These are phyloP conservation scores for Toxotes lorentzi DNA, from an alignment of 2,797 vertebrate species.

Conservation along the genomic window DNA sequence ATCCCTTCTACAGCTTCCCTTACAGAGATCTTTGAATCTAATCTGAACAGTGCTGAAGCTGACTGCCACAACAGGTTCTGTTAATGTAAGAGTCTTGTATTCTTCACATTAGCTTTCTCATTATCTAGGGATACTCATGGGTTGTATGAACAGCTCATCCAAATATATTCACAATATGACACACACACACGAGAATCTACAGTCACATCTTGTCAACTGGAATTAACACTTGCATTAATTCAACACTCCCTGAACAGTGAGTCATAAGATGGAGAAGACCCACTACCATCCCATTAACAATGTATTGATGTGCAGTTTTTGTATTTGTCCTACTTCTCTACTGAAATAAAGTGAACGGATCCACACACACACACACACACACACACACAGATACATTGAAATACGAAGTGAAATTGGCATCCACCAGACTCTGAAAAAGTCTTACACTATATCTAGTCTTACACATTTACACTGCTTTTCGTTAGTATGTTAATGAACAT, in stretches of 20 bases:
- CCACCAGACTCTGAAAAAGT: no score
- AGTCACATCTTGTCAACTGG: no score
- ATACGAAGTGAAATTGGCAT: no score
- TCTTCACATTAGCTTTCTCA: background rate
- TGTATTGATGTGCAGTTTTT: background rate
- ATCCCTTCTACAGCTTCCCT: background rate
- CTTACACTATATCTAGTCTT: no score
- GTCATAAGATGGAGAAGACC: background rate
- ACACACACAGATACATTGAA: no score
- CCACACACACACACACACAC: no score
- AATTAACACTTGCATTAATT: background rate
- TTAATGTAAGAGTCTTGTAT: background rate
- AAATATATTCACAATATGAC: background rate
- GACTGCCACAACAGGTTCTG: no score
- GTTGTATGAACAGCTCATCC: background rate
- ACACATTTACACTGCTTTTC: no score
- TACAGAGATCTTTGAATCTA: background rate
- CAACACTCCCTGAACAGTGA: background rate
- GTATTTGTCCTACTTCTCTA: background rate
- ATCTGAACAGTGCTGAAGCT: background rate
- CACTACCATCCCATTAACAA: background rate
- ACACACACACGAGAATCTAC: background rate
- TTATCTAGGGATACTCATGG: background rate
- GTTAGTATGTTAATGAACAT: no score
- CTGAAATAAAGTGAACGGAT: background rate